Evolutionary conservation across 2,113 vertebrate genomes (phyloP).

Genomic region (Accipiter virgatus): DNA sequence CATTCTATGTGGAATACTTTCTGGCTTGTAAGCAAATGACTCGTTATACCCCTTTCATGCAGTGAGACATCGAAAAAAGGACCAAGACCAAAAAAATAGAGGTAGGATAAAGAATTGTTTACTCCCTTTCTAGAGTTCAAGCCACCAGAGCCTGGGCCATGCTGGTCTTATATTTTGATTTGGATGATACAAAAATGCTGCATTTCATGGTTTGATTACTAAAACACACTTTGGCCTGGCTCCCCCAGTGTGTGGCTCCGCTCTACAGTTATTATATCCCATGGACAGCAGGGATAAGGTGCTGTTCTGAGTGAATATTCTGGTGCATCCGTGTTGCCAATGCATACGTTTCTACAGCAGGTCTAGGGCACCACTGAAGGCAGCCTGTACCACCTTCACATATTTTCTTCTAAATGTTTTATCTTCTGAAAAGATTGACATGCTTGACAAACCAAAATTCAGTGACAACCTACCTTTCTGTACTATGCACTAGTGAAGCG

Average conservation of each 20-base stretch:
- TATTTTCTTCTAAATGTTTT: not conserved
- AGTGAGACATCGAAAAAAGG: not conserved
- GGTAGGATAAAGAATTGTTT: not conserved
- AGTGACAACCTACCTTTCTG: not conserved
- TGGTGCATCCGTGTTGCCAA: rapidly evolving
- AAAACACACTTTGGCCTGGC: not conserved
- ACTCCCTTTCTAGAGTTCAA: not conserved
- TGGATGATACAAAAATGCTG: not conserved
- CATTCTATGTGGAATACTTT: not conserved
- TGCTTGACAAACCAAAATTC: not conserved
- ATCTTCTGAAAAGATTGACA: not conserved
- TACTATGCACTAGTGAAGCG: rapidly evolving
- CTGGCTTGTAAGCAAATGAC: not conserved
- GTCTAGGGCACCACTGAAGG: not conserved
- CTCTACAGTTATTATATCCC: not conserved
- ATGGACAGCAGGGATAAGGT: not conserved
- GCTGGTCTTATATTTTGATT: not conserved
- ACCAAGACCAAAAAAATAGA: not conserved
- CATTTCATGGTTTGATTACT: not conserved
- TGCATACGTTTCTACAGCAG: not conserved
- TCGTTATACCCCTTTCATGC: not conserved
- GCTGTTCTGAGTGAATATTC: not conserved
- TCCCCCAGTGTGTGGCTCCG: not conserved
- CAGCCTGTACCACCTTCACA: not conserved
- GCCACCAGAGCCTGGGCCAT: not conserved